Evolutionary conservation across 2,113 vertebrate species (phyloP), one percentile per base, ranked within the genome.

Genomic region (Acrocephalus kingi): DNA sequence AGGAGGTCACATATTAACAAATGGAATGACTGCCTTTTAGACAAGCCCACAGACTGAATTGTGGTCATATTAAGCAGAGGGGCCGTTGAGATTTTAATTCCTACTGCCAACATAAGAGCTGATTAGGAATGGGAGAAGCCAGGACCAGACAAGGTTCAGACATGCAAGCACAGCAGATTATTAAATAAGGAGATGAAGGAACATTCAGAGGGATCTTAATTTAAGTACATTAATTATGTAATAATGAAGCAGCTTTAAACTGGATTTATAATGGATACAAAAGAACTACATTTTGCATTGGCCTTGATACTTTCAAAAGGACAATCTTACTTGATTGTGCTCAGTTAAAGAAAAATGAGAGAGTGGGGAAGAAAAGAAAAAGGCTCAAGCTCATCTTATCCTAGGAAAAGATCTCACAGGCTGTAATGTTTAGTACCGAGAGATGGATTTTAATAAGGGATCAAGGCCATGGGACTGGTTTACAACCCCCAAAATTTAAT

Each of bases 151-250:
- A 93, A 93, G 76, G 49, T 94, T 95, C 92, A 97, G 96, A 94
- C 92, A 93, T 95, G 93, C 90, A 92, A 96, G 79, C 92, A 78
- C 20, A 75, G 83, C 76, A 94, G 80, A 78, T 96, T 96, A 94
- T 96, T 95, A 84, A 96, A 96, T 90, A 93, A 95, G 93, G 77
- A 95, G 92, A 96, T 94, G 95, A 94, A 94, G 88, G 56, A 78
- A 63, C 69, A 87, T 96, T 96, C 66, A 51, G 61, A 90, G 37
- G n/a, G 41, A 94, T 95, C 88, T 94, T 93, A 94, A 96, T 37
- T 92, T 83, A 88, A 92, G 88, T 90, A 82, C 58, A 52, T 90
- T 95, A 88, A 96, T 90, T 95, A 76, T 92, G 62, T 80, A 75
- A 90, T 90, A 93, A 94, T 64, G 80, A 88, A 93, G 69, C 68